Percentiles rank a stretch among this genome's conserved stretches.
phyloP scores from a whole-genome alignment of 1,140 invertebrate genomes.

The Halesus radiatus region DNA sequence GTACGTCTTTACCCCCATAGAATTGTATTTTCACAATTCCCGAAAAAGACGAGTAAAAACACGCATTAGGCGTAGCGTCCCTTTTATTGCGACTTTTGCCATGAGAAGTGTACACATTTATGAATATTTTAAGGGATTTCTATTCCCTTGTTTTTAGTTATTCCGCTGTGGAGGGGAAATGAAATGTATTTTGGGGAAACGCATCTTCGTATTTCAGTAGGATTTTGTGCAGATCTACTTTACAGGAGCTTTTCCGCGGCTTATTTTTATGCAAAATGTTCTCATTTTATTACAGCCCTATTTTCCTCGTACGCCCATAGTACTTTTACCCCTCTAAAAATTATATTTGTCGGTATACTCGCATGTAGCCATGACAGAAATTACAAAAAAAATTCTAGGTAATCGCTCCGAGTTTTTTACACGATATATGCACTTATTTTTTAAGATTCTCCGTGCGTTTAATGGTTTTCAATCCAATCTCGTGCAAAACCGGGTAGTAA shows the following conservation, averaged over 20 bases:
- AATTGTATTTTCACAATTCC: too few species aligned
- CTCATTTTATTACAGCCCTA: neutral
- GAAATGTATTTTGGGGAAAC: constrained; percentile 53
- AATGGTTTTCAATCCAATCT: too few species aligned
- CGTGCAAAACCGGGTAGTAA: too few species aligned
- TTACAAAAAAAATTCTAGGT: too few species aligned
- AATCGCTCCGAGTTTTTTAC: too few species aligned
- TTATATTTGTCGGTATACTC: too few species aligned
- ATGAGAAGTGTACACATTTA: constrained; percentile 44
- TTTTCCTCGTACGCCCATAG: neutral
- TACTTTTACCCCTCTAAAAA: neutral
- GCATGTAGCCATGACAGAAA: too few species aligned
- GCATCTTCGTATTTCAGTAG: constrained; percentile 43
- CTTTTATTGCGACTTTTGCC: constrained; percentile 37
- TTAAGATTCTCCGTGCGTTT: too few species aligned
- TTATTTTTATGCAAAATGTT: neutral
- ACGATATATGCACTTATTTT: too few species aligned
- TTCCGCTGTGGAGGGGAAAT: constrained; percentile 40
- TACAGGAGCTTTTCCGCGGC: neutral
- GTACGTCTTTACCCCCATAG: too few species aligned
- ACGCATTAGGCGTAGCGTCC: constrained; percentile 7
- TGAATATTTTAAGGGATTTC: constrained; percentile 53
- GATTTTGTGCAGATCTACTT: constrained; percentile 17
- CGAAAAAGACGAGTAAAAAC: constrained; percentile 8
- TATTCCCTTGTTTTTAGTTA: constrained; percentile 49